Conservation (phyloP, 2,797 vertebrate species). For the Megalops cyprinoides region DNA sequence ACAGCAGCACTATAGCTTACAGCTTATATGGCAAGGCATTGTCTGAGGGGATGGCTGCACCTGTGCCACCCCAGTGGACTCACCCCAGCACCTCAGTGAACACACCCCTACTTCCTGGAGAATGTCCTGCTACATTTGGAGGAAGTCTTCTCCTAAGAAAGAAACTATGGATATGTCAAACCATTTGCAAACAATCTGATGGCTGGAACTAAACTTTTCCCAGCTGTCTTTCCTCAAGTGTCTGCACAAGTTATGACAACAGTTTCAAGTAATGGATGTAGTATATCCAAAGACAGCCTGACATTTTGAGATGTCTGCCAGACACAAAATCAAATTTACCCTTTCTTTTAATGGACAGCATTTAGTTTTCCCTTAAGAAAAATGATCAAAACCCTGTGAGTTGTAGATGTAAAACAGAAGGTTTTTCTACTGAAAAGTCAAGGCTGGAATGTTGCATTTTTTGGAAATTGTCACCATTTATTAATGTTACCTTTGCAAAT, state of each 20-base stretch:
- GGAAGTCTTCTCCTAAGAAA: conserved; percentile 11
- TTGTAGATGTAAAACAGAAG: neutral
- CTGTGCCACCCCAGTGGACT: too few relatives aligned
- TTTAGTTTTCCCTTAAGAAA: conserved; percentile 4
- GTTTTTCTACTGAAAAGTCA: neutral
- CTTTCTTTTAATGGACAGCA: conserved; percentile 26
- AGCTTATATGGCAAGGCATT: too few relatives aligned
- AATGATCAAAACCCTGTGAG: conserved; percentile 1
- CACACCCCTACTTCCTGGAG: too few relatives aligned
- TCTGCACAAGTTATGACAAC: conserved; percentile 44
- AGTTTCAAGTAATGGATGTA: conserved; percentile 43
- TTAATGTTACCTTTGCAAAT: too few relatives aligned
- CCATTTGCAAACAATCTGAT: conserved; percentile 45
- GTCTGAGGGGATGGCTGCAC: too few relatives aligned
- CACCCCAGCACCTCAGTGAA: too few relatives aligned
- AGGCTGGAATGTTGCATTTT: neutral
- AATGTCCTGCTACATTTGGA: neutral
- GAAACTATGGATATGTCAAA: too few relatives aligned
- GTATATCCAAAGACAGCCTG: conserved; percentile 36
- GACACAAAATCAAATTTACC: conserved; percentile 26
- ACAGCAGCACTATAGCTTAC: too few relatives aligned
- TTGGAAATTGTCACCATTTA: too few relatives aligned
- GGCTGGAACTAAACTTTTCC: conserved; percentile 39
- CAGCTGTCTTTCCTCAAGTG: conserved; percentile 41
- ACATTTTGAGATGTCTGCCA: conserved; percentile 33